phyloP scores from a whole-genome alignment of 2,113 vertebrate genomes.

The Trematocara nigrifrons region DNA sequence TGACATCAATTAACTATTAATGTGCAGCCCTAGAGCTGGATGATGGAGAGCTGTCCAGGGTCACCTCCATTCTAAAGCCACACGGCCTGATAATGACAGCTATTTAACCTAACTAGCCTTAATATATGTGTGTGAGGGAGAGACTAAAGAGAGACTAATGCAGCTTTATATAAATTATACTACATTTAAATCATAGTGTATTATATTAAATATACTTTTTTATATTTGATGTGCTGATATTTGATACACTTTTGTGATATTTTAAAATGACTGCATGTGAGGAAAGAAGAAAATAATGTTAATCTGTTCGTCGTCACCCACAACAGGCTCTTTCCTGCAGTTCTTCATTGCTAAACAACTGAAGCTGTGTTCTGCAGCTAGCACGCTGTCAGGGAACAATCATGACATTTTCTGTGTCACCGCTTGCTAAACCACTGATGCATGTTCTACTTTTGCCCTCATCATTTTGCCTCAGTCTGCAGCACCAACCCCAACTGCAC shows the following conservation, averaged over 20 bases:
- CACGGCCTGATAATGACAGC: constrained; percentile 18
- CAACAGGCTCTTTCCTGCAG: not conserved
- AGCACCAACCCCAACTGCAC: not conserved
- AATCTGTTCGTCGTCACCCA: rapidly evolving
- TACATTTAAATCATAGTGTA: not conserved
- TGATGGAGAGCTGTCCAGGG: constrained; percentile 45
- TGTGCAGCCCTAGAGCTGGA: constrained; percentile 37
- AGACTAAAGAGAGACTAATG: not conserved
- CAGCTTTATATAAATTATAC: not conserved
- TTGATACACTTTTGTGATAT: not conserved
- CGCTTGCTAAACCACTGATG: not conserved
- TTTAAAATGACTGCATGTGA: not conserved
- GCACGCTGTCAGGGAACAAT: constrained; percentile 19
- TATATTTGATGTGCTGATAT: not conserved
- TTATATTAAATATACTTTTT: not conserved
- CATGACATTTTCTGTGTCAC: constrained; percentile 3
- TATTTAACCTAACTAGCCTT: constrained; percentile 35
- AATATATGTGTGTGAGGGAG: not conserved
- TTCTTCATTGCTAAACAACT: not conserved
- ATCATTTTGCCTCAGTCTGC: not conserved
- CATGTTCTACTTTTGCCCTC: not conserved
- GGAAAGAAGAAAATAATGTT: not conserved
- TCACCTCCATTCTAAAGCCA: constrained; percentile 45
- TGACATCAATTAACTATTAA: constrained; percentile 72
- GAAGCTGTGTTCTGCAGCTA: not conserved